Percentiles rank a stretch among this genome's conserved stretches.
Conservation (phyloP, 2,888 invertebrate genomes). For the Rhorus exstirpatorius region DNA sequence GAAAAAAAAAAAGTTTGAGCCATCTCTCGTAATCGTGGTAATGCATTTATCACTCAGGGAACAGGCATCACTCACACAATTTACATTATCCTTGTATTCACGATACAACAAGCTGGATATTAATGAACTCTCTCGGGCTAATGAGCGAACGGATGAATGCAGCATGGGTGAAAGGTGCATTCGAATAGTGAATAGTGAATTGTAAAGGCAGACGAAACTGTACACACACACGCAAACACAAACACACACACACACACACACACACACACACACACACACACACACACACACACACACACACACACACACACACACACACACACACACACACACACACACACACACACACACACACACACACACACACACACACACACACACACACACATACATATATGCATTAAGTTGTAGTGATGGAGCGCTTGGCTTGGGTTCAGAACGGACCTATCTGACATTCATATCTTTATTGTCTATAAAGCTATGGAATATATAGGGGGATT, state of each 20-base stretch:
- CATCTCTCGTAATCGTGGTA: background rate
- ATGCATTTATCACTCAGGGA: constrained; percentile 3
- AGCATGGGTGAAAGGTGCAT: constrained; percentile 41
- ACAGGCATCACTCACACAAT: background rate
- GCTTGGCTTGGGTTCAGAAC: constrained; percentile 49
- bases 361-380: no score
- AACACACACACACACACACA: no score
- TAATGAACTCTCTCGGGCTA: constrained; percentile 52
- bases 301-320: no score
- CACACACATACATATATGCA: background rate
- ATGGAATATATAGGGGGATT: constrained; percentile 29
- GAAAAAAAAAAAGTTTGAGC: background rate
- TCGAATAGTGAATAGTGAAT: constrained; percentile 31
- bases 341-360: no score
- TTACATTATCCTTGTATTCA: constrained; percentile 15
- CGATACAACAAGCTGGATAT: constrained; percentile 40
- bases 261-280: no score
- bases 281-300: no score
- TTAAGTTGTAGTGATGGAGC: constrained; percentile 35
- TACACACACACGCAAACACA: no score
- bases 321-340: no score
- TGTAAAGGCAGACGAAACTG: constrained; percentile 1
- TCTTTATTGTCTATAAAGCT: constrained; percentile 62
- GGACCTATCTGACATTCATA: constrained; percentile 63
- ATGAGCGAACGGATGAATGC: constrained; percentile 45